phyloP scores from a whole-genome alignment of 2,797 vertebrate genomes.

The Halcyon leucocephala region DNA sequence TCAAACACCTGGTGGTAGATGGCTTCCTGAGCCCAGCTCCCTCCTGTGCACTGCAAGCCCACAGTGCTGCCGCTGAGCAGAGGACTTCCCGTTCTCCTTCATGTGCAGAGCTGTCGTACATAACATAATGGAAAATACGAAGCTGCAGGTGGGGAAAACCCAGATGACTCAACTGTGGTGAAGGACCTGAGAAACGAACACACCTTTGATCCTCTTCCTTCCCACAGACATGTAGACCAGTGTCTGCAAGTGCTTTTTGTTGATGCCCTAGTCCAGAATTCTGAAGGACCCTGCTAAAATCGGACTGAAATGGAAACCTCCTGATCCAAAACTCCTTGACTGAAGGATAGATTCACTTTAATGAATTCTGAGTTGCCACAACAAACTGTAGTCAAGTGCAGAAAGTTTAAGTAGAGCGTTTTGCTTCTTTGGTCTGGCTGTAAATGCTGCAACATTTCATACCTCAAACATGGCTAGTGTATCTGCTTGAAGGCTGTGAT shows the following conservation, averaged over 20 bases:
- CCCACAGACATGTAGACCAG: rapidly evolving
- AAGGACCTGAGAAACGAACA: not conserved
- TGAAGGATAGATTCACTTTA: not conserved
- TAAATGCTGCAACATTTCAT: not conserved
- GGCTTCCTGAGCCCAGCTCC: not conserved
- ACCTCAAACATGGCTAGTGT: not conserved
- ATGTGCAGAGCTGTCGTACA: rapidly evolving
- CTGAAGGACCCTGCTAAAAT: not conserved
- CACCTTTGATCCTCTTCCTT: not conserved
- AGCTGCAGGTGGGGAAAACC: not conserved
- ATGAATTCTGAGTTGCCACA: not conserved
- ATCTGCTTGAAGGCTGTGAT: not conserved
- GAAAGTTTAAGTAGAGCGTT: not conserved
- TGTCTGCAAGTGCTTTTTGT: not conserved
- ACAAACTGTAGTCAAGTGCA: not conserved
- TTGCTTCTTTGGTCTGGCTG: not conserved
- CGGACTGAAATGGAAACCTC: not conserved
- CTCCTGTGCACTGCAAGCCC: rapidly evolving
- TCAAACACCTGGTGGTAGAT: not conserved
- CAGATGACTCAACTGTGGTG: not conserved
- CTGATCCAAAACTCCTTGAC: not conserved
- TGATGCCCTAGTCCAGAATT: not conserved
- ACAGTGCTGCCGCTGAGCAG: rapidly evolving
- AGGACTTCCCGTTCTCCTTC: not conserved
- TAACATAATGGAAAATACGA: not conserved